These are phyloP conservation scores for Tragelaphus scriptus DNA, from an alignment of 2,113 vertebrate species.

Conservation along the genomic window DNA sequence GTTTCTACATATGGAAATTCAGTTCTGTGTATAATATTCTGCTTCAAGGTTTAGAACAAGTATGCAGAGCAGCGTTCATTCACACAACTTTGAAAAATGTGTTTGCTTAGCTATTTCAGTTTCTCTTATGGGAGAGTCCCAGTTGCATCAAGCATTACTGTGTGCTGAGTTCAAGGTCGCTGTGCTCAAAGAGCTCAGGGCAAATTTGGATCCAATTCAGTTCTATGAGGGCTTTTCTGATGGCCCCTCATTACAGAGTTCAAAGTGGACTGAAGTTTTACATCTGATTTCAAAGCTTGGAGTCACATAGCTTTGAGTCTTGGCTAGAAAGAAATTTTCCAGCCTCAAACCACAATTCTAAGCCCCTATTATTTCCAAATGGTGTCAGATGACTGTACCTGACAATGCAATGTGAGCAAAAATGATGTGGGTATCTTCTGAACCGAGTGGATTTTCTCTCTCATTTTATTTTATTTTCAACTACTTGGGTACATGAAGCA, in stretches of 20 bases:
- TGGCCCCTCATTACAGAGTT: not conserved
- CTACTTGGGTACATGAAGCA: not conserved
- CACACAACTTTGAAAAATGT: conserved; percentile 79
- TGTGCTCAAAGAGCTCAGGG: not conserved
- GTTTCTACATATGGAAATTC: conserved; percentile 83
- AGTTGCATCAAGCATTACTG: conserved; percentile 64
- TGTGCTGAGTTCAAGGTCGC: conserved; percentile 66
- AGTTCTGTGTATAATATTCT: conserved; percentile 79
- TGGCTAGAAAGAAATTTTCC: not conserved
- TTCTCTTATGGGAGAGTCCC: conserved; percentile 67
- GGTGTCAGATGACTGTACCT: not conserved
- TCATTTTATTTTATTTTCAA: not conserved
- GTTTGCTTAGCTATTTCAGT: conserved; percentile 78
- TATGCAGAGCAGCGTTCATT: conserved; percentile 77
- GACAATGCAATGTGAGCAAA: not conserved
- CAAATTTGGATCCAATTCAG: not conserved
- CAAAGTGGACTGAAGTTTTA: not conserved
- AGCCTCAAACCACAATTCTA: not conserved
- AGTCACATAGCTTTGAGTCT: not conserved
- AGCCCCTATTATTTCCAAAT: not conserved
- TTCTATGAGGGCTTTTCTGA: not conserved
- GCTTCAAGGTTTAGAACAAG: conserved; percentile 78
- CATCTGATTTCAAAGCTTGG: not conserved
- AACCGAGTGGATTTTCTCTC: not conserved
- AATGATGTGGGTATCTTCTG: not conserved